A percentile compares a stretch with the other conserved stretches of the same genome.
phyloP scores from a whole-genome alignment of 2,113 vertebrate species.

The Brachypteracias leptosomus region DNA sequence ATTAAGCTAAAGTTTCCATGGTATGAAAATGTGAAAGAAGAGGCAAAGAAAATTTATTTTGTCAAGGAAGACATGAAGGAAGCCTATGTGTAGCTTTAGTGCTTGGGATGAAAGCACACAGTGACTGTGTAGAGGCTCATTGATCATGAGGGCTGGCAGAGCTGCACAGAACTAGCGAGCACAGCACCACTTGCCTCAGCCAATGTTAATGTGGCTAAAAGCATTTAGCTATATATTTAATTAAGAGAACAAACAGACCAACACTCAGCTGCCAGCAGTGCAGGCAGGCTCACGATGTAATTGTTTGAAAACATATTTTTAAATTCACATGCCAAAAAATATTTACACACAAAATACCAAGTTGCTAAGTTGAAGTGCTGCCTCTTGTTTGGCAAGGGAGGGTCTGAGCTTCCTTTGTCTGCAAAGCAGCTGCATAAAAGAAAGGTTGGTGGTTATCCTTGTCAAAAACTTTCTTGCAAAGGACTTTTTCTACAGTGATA shows the following conservation, averaged over 20 bases:
- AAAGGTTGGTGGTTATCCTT: not conserved
- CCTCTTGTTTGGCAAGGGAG: not conserved
- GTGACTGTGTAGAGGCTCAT: not conserved
- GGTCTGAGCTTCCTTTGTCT: not conserved
- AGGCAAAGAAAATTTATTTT: not conserved
- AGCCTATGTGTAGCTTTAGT: not conserved
- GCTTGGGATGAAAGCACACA: not conserved
- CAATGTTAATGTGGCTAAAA: rapidly evolving
- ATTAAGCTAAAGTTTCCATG: not conserved
- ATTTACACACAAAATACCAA: not conserved
- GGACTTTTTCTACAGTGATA: not conserved
- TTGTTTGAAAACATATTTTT: not conserved
- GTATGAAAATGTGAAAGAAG: not conserved
- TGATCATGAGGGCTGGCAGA: not conserved
- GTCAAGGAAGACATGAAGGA: not conserved
- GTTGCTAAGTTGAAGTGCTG: not conserved
- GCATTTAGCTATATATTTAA: not conserved
- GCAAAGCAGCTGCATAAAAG: not conserved
- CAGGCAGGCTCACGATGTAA: not conserved
- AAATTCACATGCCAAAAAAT: not conserved
- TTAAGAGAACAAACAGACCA: not conserved
- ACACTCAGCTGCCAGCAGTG: not conserved
- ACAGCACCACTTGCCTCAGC: not conserved
- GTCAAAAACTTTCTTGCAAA: not conserved
- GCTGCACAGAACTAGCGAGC: not conserved